Evolutionary conservation across 2,113 vertebrate genomes (phyloP), one percentile per base, ranked within the genome.

Genomic region (Fulica atra): DNA sequence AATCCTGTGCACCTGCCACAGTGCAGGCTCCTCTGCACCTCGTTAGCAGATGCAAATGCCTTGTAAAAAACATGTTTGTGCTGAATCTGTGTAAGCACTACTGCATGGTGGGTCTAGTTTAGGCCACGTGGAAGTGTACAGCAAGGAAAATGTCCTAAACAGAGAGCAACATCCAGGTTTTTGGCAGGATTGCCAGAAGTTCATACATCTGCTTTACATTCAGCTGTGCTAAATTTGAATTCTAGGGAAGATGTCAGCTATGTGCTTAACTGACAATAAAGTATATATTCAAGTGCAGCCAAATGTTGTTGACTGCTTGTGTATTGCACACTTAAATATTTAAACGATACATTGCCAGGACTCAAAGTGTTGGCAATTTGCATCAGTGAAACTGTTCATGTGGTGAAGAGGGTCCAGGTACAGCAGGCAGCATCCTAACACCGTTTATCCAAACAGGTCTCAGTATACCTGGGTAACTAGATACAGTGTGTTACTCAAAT

Each of bases 401-500:
- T 0, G 0, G 33, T 76, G 18, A 70, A 59, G 60, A 51, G 33
- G 9, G 11, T 61, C 56, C 46, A 33, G 24, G 9, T 80, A 16
- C 31, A 50, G 38, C 69, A 56, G n/a, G 15, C 23, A 46, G 57
- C 24, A 59, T 35, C 12, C 21, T 42, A 78, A 61, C 11, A 8
- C 33, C 18, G 17, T 5, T 0, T 28, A 11, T 61, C 4, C 19
- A 35, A 46, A 59, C 44, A 66, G 83, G 51, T 80, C 3, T 0
- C 68, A 35, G 24, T 50, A 33, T 46, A 24, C 18, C 38, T 42
- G 25, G 8, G 11, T 38, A 28, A 70, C 51, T 15, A 80, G 38
- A 24, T 69, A 20, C 2, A 1, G 56, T 18, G 15, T 29, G 26
- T 71, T 44, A 54, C 51, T 72, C 40, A 38, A 54, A 36, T 77